Evolutionary conservation across 2,888 invertebrate genomes (phyloP), one percentile per base, ranked within the genome.

Genomic region (Drosophila meridionalis): DNA sequence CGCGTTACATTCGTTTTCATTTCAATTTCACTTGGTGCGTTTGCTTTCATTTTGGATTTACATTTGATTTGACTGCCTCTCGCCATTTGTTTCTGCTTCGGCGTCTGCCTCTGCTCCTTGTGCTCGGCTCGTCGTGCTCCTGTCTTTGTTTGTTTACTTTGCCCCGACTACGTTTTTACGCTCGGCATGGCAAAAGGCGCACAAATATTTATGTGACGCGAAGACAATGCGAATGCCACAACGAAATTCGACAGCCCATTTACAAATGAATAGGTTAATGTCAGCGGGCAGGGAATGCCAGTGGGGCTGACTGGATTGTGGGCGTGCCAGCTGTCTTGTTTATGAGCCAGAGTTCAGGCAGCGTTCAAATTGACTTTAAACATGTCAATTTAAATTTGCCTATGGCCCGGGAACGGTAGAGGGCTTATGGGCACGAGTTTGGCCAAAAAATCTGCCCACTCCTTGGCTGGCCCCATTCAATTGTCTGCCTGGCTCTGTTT

Each of bases 191-290:
- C 90, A 90, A 76, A 81, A 80, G 79, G 76, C 86, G 73, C 83
- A 82, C 89, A 91, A 90, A 91, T 90, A 91, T 91, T 90, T 91
- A 90, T 90, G 84, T 76, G 65, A 61, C 52, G 67, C 69, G 73
- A 74, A 78, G 80, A 80, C 82, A 82, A 73, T 76, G 65, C 55
- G 73, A 73, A 76, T 67, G 73, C 59, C 58, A 66, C 56, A 57
- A 64, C 64, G 71, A 80, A 87, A 82, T 89, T 86, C 89, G 89
- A 86, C 85, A 89, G 85, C 74, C 85, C 82, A 87, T 89, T 86
- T 87, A 84, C 89, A 86, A 86, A 86, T 89, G 85, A 86, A 89
- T 87, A 86, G 89, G 89, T 86, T 86, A 86, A 86, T 86, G 85
- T 80, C 78, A 72, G 64, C 47, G 61, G 56, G 60, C 56, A 30